Conservation (phyloP, 1,140 invertebrate species). For the Lerema accius region DNA sequence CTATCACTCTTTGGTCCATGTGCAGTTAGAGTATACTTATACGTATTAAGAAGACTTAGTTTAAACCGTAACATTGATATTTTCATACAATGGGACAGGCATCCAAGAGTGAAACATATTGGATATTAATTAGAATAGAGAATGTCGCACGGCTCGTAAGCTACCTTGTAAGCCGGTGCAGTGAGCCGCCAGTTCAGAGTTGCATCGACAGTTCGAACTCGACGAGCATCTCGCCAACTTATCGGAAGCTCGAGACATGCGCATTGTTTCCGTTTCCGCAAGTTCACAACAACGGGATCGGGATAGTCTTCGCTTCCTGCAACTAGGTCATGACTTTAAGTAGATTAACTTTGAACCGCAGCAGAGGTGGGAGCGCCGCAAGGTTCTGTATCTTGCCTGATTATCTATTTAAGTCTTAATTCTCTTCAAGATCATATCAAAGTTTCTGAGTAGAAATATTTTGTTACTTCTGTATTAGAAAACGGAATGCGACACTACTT, state of each 20-base stretch:
- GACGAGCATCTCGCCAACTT: background rate
- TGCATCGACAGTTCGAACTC: background rate
- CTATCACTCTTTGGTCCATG: too few relatives aligned
- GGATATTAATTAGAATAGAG: background rate
- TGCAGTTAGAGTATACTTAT: too few relatives aligned
- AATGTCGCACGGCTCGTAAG: background rate
- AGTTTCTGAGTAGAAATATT: too few relatives aligned
- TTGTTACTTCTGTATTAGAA: too few relatives aligned
- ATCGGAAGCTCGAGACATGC: conserved; percentile 1
- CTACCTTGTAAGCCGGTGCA: background rate
- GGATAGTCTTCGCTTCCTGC: conserved; percentile 5
- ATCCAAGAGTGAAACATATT: too few relatives aligned
- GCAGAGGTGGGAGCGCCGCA: background rate
- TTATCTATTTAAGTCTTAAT: too few relatives aligned
- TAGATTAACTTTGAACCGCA: conserved; percentile 4
- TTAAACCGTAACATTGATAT: too few relatives aligned
- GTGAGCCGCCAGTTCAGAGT: background rate
- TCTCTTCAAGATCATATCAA: too few relatives aligned
- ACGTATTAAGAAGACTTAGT: too few relatives aligned
- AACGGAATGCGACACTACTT: too few relatives aligned
- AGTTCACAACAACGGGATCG: conserved; percentile 3
- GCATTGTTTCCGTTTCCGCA: conserved; percentile 1
- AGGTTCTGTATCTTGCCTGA: background rate
- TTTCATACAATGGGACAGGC: too few relatives aligned
- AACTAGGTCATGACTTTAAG: conserved; percentile 1